A percentile compares a stretch with the other conserved stretches of the same genome.
Evolutionary conservation across 2,113 vertebrate species (phyloP).

Genomic region (Bambusicola thoracicus): DNA sequence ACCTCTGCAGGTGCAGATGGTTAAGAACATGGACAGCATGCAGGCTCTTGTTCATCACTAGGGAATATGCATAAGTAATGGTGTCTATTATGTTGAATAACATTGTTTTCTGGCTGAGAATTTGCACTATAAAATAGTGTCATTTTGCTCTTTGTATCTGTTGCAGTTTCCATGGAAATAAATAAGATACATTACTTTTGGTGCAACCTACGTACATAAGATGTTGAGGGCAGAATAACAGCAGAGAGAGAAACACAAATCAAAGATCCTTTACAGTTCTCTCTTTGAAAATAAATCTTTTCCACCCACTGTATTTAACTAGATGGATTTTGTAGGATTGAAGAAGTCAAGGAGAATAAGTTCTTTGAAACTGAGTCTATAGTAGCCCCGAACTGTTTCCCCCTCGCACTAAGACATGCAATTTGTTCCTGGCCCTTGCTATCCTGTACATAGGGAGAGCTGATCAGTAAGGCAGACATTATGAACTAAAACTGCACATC

Average conservation of each 20-base stretch:
- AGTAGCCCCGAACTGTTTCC: background rate
- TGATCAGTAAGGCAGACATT: background rate
- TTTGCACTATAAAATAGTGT: background rate
- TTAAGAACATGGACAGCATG: background rate
- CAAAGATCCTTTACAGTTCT: background rate
- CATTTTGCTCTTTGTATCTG: background rate
- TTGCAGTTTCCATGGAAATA: background rate
- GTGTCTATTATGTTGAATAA: background rate
- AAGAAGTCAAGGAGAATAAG: background rate
- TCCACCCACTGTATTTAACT: background rate
- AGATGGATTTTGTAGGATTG: background rate
- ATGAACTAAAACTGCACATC: rapidly evolving
- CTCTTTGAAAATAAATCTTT: background rate
- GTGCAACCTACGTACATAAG: background rate
- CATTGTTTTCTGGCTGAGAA: background rate
- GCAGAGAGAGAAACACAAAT: background rate
- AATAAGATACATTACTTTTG: background rate
- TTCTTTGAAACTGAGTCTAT: background rate
- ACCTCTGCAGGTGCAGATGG: background rate
- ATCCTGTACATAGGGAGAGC: background rate
- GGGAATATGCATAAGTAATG: background rate
- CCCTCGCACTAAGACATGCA: background rate
- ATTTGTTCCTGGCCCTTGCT: background rate
- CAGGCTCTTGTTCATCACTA: background rate
- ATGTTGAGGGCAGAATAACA: background rate